Evolutionary conservation across 2,113 vertebrate genomes (phyloP).

Genomic region (Polyodon spathula): DNA sequence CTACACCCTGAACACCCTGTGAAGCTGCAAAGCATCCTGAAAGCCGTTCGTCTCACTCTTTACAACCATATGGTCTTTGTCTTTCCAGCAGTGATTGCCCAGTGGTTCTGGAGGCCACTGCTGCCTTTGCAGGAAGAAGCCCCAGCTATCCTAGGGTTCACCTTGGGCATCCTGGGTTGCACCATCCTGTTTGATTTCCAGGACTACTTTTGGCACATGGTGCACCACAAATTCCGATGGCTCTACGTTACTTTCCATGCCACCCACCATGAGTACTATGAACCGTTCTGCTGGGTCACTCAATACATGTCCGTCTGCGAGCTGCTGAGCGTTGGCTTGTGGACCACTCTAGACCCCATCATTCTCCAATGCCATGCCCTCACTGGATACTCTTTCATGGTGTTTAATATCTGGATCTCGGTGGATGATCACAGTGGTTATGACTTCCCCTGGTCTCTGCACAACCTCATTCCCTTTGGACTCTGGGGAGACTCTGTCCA

Average conservation of each 20-base stretch:
- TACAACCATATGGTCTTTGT: slow-evolving; percentile 55
- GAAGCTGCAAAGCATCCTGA: slow-evolving; percentile 28
- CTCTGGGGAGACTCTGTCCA: slow-evolving; percentile 50
- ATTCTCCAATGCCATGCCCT: slow-evolving; percentile 48
- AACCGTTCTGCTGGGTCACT: slow-evolving; percentile 47
- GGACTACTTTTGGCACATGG: slow-evolving; percentile 59
- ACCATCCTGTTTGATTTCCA: slow-evolving; percentile 61
- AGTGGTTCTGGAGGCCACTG: slow-evolving; percentile 58
- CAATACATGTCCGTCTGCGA: slow-evolving; percentile 55
- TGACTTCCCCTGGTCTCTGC: slow-evolving; percentile 54
- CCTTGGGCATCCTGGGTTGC: slow-evolving; percentile 39
- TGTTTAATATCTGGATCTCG: slow-evolving; percentile 49
- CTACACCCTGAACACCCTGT: slow-evolving; percentile 36
- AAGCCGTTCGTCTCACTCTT: slow-evolving; percentile 43
- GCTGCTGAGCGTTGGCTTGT: slow-evolving; percentile 49
- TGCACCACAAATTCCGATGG: slow-evolving; percentile 53
- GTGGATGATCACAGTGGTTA: slow-evolving; percentile 56
- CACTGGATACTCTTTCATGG: slow-evolving; percentile 52
- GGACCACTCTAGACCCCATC: slow-evolving; percentile 51
- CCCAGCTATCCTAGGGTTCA: slow-evolving; percentile 43
- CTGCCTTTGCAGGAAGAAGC: slow-evolving; percentile 45
- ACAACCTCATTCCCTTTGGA: slow-evolving; percentile 44
- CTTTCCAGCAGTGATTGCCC: slow-evolving; percentile 50
- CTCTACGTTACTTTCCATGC: slow-evolving; percentile 56
- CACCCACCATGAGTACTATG: slow-evolving; percentile 47